Base-by-base conservation (phyloP, 2,113 vertebrate species). In the Lophochroa leadbeateri region DNA sequence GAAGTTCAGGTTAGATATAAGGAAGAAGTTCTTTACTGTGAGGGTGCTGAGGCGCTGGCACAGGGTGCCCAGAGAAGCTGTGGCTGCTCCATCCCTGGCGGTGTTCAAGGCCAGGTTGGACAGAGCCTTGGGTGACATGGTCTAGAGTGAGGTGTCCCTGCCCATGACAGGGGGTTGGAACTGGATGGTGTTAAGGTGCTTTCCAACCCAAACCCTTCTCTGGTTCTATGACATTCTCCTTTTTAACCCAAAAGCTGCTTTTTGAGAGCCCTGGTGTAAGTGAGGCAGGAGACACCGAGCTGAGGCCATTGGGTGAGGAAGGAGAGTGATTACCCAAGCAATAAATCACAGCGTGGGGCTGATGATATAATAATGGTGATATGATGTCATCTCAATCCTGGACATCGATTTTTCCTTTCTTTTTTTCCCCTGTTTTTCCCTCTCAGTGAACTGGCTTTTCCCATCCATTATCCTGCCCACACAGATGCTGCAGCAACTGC, bases 321-420 rank as follows among this genome's bases (percentile, higher is more conserved):
- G 47, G 68, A 84, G 90, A 90, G 46, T 39, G 63, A 92, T 92
- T 72, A 69, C 13, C 64, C 11, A 1, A 50, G 82, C 6, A 4
- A 90, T 94, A 91, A 96, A 94, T 95, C 93, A 83, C 44, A 28
- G 81, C 1, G 2, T 1, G 4, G 52, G 37, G 43, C 44, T 86
- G 92, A 90, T 93, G 95, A 95, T 86, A 65, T 69, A 94, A 82
- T 85, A 91, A 91, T 80, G 78, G 84, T 0, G 17, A 67, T 65
- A 39, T 96, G 93, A 97, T 90, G 90, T 88, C 92, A 96, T 90
- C 84, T 60, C 78, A 77, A 31, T 58, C 68, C 82, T 79, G 47
- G 82, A 46, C 49, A 94, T 93, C 49, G 91, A 92, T 96, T 94
- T 96, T 90, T 44, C 7, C 21, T 12, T 43, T 27, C 20, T 21